These are phyloP conservation scores for Drosophila asahinai DNA, from an alignment of 1,140 invertebrate genomes.

Conservation along the genomic window DNA sequence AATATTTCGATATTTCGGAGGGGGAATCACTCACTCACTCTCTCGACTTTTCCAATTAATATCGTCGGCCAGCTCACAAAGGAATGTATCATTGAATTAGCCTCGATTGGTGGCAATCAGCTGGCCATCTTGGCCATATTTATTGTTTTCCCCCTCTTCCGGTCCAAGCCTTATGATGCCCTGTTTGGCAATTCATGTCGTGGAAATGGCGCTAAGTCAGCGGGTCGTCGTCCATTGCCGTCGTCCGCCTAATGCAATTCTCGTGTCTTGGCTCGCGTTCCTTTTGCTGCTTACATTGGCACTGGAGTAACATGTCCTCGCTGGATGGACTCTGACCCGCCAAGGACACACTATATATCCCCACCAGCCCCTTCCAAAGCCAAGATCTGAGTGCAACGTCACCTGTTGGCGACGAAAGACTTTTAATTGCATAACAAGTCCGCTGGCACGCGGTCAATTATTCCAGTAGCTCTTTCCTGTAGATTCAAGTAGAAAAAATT, in stretches of 20 bases:
- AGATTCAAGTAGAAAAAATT: too few species aligned
- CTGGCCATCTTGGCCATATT: slow-evolving; percentile 2
- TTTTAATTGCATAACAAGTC: slow-evolving; percentile 3
- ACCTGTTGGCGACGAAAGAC: slow-evolving; percentile 5
- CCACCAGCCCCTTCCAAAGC: background rate
- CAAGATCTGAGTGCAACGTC: slow-evolving; percentile 5
- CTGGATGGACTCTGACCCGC: slow-evolving; percentile 1
- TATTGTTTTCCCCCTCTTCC: slow-evolving; percentile 2
- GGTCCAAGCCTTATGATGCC: slow-evolving; percentile 17
- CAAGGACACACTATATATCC: slow-evolving; percentile 13
- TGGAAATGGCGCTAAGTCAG: slow-evolving; percentile 19
- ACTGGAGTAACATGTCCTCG: slow-evolving; percentile 5
- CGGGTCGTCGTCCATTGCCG: slow-evolving; percentile 23
- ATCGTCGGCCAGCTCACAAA: too few species aligned
- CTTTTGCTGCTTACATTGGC: slow-evolving; percentile 36
- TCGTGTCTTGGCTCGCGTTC: slow-evolving; percentile 33
- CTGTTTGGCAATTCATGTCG: slow-evolving; percentile 6
- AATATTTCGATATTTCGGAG: slow-evolving; percentile 13
- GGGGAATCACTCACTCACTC: background rate
- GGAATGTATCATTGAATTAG: too few species aligned
- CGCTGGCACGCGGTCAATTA: background rate
- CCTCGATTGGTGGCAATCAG: slow-evolving; percentile 6
- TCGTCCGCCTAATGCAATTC: slow-evolving; percentile 45
- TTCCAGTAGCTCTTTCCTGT: too few species aligned
- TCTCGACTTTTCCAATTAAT: slow-evolving; percentile 30